Conservation (phyloP, 2,797 vertebrate species). For the Gymnothorax javanicus region DNA sequence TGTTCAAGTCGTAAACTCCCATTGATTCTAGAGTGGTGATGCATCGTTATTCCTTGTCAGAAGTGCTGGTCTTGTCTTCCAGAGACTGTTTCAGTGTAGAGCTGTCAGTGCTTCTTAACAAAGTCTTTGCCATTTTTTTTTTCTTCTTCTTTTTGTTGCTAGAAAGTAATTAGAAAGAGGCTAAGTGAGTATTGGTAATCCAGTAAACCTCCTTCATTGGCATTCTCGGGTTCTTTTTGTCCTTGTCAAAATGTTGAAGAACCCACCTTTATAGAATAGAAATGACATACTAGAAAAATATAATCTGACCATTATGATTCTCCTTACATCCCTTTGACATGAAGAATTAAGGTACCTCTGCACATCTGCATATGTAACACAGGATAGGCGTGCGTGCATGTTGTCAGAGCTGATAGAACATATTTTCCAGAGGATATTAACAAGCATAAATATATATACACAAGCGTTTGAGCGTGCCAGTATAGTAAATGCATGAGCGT, state of each 20-base stretch:
- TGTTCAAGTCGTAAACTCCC: neutral
- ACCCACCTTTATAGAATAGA: slow-evolving; percentile 71
- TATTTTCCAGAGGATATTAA: slow-evolving; percentile 65
- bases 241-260: slow-evolving; percentile 65
- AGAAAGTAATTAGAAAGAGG: slow-evolving; percentile 60
- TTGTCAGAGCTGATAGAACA: slow-evolving; percentile 45
- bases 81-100: slow-evolving; percentile 50
- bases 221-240: slow-evolving; percentile 66
- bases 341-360: slow-evolving; percentile 27
- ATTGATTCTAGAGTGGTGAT: slow-evolving; percentile 47
- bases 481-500: slow-evolving; percentile 48
- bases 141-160: slow-evolving; percentile 52
- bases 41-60: slow-evolving; percentile 44
- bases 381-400: slow-evolving; percentile 39
- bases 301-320: slow-evolving; percentile 70
- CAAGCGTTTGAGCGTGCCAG: slow-evolving; percentile 54
- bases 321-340: slow-evolving; percentile 61
- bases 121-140: slow-evolving; percentile 52
- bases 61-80: slow-evolving; percentile 72
- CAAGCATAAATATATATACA: slow-evolving; percentile 77
- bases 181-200: slow-evolving; percentile 42
- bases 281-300: slow-evolving; percentile 74
- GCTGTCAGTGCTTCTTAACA: slow-evolving; percentile 65
- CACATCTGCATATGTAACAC: slow-evolving; percentile 36
- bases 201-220: slow-evolving; percentile 45